Evolutionary conservation across 2,888 invertebrate species (phyloP), one percentile per base, ranked within the genome.

Genomic region (Amorpha juglandis): DNA sequence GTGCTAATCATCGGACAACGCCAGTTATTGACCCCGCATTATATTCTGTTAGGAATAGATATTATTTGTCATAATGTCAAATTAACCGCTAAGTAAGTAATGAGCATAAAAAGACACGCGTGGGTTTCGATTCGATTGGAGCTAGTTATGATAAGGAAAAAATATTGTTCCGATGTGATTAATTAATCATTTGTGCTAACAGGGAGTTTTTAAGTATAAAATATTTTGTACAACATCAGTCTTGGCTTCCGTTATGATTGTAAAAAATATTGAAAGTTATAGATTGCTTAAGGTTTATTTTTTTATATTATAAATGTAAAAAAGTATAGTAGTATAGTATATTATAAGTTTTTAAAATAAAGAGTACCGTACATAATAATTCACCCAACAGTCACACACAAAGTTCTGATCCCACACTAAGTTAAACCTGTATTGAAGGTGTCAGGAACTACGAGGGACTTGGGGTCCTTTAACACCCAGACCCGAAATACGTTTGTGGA

Each of bases 11-110:
- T 68, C 64, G 45, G 67, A 63, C 53, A 62, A 12, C 14, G 68
- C 14, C 65, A 71, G 84, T 82, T 84, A 77, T 77, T 86, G 84
- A 86, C 81, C 86, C 72, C 75, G n/a, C 6, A 52, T 62, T 51
- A 51, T 38, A 67, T 62, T 53, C 62, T 58, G 63, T 67, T 63
- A 63, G 38, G 35, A 27, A 63, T 67, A 67, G 64, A 21, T 64
- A 47, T 63, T 64, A 62, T 67, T 67, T 64, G 67, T 67, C 64
- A 63, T 55, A 42, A 67, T 50, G 67, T 63, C 63, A 63, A 50
- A 67, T 67, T 58, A 67, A 58, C 50, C 67, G 63, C 48, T 62
- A 58, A 58, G 62, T 58, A 27, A 58, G 55, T 48, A 63, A 47
- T 48, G 63, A 21, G 16, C 55, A n/a, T 47, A 45, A 66, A 63